Base-by-base conservation (phyloP, 2,888 invertebrate genomes). In the Perithous albicinctus region DNA sequence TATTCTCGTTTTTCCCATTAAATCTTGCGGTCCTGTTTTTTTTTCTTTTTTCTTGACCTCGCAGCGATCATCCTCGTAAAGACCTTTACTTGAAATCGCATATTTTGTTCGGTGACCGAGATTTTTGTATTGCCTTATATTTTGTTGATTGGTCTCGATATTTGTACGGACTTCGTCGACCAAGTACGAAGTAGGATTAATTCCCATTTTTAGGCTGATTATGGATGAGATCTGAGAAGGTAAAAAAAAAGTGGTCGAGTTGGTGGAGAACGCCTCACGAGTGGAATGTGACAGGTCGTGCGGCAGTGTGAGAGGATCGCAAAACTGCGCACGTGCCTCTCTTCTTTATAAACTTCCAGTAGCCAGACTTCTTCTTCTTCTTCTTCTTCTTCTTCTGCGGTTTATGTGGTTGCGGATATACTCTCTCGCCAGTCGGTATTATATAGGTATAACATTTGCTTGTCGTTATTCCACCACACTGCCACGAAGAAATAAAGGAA, bases 321-420 rank as follows among this genome's bases (percentile, higher is more conserved):
- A 73, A 73, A 63, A 46, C 48, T 35, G 23, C 73, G 61, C 73
- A 73, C 73, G 73, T 73, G 73, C 73, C 73, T 32, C 73, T 32
- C 51, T 26, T 73, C 48, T 73, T 61, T 63, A 63, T 54, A 38
- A 51, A 63, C 73, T 63, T 26, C 8, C 63, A 59, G 59, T 59
- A 56, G 70, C 32, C 46, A 18, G 61, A 35, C 48, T 63, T 73
- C 32, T n/a, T n/a, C n/a, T n/a, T n/a, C n/a, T n/a, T n/a, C n/a
- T n/a, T n/a, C n/a, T n/a, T n/a, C n/a, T n/a, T n/a, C n/a, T n/a
- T n/a, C n/a, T 63, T 73, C 51, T 73, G 73, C 73, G 73, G 73
- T 73, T 63, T 29, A 32, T 63, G 73, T 41, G 73, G 63, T 63
- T 61, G 61, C 46, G 32, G 38, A 38, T 51, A 69, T 54, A 15